Evolutionary conservation across 2,888 invertebrate genomes (phyloP).

Genomic region (Coecobrya sp.): DNA sequence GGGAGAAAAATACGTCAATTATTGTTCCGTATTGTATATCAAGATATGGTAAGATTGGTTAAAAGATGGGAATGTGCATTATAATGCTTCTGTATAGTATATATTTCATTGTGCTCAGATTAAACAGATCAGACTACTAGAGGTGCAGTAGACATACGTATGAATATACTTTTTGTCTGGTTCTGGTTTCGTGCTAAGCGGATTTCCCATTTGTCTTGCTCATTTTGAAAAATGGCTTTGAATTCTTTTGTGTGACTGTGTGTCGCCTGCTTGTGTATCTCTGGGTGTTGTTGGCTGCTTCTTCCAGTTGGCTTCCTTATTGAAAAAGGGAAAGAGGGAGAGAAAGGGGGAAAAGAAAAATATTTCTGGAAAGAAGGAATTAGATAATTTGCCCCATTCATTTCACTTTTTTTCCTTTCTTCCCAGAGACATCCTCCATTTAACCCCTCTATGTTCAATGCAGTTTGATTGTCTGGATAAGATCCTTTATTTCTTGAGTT

Average conservation of each 20-base stretch:
- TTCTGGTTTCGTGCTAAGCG: slow-evolving; percentile 67
- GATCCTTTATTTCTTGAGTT: neutral
- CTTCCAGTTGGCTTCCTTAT: neutral
- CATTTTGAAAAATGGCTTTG: slow-evolving; percentile 70
- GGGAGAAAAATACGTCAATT: slow-evolving; percentile 60
- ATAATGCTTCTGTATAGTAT: neutral
- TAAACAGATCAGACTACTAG: neutral
- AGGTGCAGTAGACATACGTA: neutral
- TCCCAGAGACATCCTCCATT: neutral
- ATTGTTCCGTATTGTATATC: neutral
- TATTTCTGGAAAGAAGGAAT: slow-evolving; percentile 52
- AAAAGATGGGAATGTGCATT: neutral
- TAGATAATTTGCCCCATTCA: slow-evolving; percentile 64
- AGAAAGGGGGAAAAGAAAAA: slow-evolving; percentile 30
- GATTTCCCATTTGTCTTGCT: slow-evolving; percentile 74
- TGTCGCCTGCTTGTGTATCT: slow-evolving; percentile 4
- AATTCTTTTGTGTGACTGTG: slow-evolving; percentile 54
- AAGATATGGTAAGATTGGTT: neutral
- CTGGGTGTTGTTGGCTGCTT: slow-evolving; percentile 29
- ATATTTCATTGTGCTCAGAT: neutral
- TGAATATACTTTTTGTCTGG: slow-evolving; percentile 34
- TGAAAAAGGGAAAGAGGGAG: neutral
- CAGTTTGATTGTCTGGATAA: slow-evolving; percentile 10
- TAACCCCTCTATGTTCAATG: slow-evolving; percentile 24
- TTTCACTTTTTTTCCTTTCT: slow-evolving; percentile 32